phyloP scores from a whole-genome alignment of 2,888 invertebrate genomes.

The Plebejus argus region DNA sequence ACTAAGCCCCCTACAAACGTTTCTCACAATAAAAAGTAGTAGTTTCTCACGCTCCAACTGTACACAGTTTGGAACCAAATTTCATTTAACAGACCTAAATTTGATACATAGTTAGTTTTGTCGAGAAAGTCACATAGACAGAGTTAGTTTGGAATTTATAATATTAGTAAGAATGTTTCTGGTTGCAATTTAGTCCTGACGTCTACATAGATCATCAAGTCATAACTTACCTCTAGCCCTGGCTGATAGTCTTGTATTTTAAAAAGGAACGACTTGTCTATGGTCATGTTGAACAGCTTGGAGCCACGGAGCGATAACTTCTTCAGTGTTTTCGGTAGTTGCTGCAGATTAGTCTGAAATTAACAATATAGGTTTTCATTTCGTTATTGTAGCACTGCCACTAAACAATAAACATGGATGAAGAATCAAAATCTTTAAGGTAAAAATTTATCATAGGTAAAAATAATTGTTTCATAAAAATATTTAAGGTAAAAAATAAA shows the following conservation, averaged over 20 bases:
- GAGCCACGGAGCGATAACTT: slow-evolving; percentile 81
- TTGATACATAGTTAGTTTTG: too few relatives aligned
- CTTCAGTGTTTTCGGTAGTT: slow-evolving; percentile 83
- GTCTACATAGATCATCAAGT: neutral
- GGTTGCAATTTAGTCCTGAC: neutral
- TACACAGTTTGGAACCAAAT: too few relatives aligned
- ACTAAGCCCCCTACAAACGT: neutral
- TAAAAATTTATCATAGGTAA: too few relatives aligned
- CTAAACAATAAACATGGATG: too few relatives aligned
- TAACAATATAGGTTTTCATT: slow-evolving; percentile 6
- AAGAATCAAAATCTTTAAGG: too few relatives aligned
- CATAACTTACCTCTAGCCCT: slow-evolving; percentile 68
- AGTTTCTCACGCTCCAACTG: neutral
- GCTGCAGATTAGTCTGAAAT: slow-evolving; percentile 81
- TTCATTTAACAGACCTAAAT: too few relatives aligned
- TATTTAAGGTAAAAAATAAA: too few relatives aligned
- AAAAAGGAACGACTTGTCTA: slow-evolving; percentile 77
- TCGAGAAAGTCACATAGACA: too few relatives aligned
- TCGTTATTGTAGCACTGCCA: too few relatives aligned
- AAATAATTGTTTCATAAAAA: too few relatives aligned
- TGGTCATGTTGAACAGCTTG: slow-evolving; percentile 66
- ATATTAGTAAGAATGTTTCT: neutral
- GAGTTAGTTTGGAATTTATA: neutral
- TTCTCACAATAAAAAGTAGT: neutral
- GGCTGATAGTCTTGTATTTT: slow-evolving; percentile 76